Conservation (phyloP, 2,888 invertebrate genomes). For the Troglohyphantes excavatus region DNA sequence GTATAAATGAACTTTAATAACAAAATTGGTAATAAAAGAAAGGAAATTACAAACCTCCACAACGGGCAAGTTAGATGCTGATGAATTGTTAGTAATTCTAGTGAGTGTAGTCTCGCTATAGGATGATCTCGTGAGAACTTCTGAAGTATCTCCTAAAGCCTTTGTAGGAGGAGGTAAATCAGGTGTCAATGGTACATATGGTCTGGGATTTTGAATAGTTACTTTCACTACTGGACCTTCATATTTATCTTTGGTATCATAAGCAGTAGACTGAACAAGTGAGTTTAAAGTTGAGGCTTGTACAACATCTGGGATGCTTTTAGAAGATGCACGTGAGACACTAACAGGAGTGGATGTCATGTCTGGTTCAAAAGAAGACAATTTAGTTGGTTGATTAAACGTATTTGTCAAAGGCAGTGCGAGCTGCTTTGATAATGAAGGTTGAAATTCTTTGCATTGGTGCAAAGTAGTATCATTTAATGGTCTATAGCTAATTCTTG, state of each 20-base stretch:
- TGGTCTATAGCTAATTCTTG: slow-evolving; percentile 55
- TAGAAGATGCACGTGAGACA: slow-evolving; percentile 65
- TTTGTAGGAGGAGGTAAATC: slow-evolving; percentile 90
- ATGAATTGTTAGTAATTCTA: slow-evolving; percentile 94
- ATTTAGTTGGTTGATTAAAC: slow-evolving; percentile 33
- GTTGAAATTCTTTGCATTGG: neutral
- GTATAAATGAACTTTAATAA: too few species aligned
- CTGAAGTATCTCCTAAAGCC: slow-evolving; percentile 92
- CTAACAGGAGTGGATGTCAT: slow-evolving; percentile 75
- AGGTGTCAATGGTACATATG: slow-evolving; percentile 84
- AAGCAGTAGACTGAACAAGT: slow-evolving; percentile 58
- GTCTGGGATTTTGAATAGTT: slow-evolving; percentile 89
- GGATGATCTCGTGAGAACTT: slow-evolving; percentile 97
- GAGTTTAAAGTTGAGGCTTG: slow-evolving; percentile 65
- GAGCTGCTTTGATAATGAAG: neutral
- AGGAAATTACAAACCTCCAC: slow-evolving; percentile 54
- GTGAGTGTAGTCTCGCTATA: slow-evolving; percentile 97
- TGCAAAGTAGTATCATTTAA: slow-evolving; percentile 26
- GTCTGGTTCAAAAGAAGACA: slow-evolving; percentile 61
- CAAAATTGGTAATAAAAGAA: too few species aligned
- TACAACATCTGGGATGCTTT: slow-evolving; percentile 71
- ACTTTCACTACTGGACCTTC: slow-evolving; percentile 88
- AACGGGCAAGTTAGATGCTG: slow-evolving; percentile 85
- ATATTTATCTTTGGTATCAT: slow-evolving; percentile 68
- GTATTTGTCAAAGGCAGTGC: slow-evolving; percentile 7